Percentiles rank a stretch among this genome's conserved stretches.
Conservation (phyloP, 1,140 invertebrate species). For the Drosophila tani region DNA sequence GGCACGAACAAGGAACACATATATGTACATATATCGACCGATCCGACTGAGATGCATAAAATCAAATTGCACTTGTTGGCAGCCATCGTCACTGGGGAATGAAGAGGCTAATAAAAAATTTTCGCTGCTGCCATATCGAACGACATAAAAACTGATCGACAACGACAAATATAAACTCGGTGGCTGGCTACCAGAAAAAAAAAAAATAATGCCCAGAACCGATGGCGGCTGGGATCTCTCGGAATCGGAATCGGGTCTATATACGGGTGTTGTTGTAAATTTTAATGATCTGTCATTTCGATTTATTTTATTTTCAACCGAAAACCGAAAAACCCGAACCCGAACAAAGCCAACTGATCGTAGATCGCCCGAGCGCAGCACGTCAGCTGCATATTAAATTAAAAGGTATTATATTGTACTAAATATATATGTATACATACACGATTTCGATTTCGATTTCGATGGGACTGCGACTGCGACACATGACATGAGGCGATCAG, state of each 20-base stretch:
- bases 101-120: constrained; percentile 78
- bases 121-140: constrained; percentile 79
- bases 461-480: background rate
- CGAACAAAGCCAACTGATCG: constrained; percentile 55
- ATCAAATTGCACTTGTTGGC: constrained; percentile 79
- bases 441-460: background rate
- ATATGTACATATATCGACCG: constrained; percentile 25
- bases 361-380: constrained; percentile 42
- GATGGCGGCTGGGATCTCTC: constrained; percentile 4
- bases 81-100: constrained; percentile 61
- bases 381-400: constrained; percentile 84
- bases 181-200: constrained; percentile 27
- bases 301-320: constrained; percentile 83
- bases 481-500: constrained; percentile 25
- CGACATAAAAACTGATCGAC: constrained; percentile 83
- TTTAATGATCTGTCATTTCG: constrained; percentile 85
- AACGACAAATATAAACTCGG: constrained; percentile 80
- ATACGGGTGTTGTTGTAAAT: constrained; percentile 74
- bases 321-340: constrained; percentile 62
- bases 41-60: constrained; percentile 43
- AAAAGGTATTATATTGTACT: constrained; percentile 84
- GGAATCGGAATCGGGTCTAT: constrained; percentile 11
- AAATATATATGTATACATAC: constrained; percentile 62
- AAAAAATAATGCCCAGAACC: constrained; percentile 70
- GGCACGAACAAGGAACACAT: constrained; percentile 17